A percentile compares a stretch with the other conserved stretches of the same genome.
phyloP scores from a whole-genome alignment of 2,797 vertebrate species.

The Galaxias olidus region DNA sequence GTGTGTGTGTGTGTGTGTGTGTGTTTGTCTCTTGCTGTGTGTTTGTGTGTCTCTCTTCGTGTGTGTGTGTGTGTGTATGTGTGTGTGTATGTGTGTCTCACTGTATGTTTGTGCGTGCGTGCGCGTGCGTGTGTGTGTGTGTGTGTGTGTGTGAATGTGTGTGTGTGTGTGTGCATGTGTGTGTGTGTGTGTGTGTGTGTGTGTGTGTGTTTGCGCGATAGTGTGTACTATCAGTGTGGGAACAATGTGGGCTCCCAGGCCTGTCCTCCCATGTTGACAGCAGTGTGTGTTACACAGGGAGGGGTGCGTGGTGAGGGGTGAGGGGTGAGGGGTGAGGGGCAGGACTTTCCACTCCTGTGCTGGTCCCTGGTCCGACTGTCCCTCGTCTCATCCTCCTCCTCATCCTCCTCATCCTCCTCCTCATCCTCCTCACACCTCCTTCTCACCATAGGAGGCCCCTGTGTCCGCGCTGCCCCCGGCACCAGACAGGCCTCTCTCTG shows the following conservation, averaged over 20 bases:
- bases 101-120: not conserved
- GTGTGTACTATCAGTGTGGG: slow-evolving; percentile 49
- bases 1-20: slow-evolving; percentile 3
- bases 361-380: slow-evolving; percentile 2
- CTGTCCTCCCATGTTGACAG: slow-evolving; percentile 31
- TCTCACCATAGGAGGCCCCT: not conserved
- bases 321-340: not conserved
- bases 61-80: slow-evolving; percentile 10
- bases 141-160: not conserved
- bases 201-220: not conserved
- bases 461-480: too few relatives aligned
- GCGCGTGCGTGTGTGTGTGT: not conserved
- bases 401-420: too few relatives aligned
- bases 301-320: not conserved
- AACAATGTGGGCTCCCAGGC: slow-evolving; percentile 33
- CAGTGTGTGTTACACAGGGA: slow-evolving; percentile 33
- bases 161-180: slow-evolving; percentile 9
- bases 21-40: too few relatives aligned
- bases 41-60: not conserved
- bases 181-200: slow-evolving; percentile 9
- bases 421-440: not conserved
- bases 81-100: not conserved
- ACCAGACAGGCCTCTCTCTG: too few relatives aligned
- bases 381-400: slow-evolving; percentile 8
- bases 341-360: not conserved